Evolutionary conservation across 2,113 vertebrate genomes (phyloP).

Genomic region (Benitochromis conjunctus): DNA sequence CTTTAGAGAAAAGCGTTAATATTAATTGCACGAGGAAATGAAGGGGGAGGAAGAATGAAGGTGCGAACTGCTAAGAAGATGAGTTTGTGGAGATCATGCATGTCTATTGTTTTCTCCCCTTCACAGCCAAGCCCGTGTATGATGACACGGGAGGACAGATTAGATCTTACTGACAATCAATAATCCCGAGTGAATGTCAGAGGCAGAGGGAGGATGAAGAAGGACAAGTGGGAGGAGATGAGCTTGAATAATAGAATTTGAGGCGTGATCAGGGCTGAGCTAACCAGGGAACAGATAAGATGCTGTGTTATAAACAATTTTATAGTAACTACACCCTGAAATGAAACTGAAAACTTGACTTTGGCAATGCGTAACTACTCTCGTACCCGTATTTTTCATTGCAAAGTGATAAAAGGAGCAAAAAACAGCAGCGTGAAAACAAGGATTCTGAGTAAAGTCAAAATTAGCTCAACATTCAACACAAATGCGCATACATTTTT

Average conservation of each 20-base stretch:
- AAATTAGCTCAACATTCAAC: not conserved
- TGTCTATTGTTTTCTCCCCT: not conserved
- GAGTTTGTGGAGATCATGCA: not conserved
- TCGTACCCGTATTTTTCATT: not conserved
- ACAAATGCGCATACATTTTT: not conserved
- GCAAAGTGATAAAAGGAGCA: not conserved
- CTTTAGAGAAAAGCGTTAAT: not conserved
- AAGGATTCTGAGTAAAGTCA: not conserved
- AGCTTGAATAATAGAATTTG: conserved; percentile 8
- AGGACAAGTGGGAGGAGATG: not conserved
- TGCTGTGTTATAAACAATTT: not conserved
- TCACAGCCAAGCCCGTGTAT: conserved; percentile 12
- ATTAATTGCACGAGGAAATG: conserved; percentile 4
- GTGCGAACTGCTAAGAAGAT: not conserved
- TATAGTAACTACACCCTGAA: not conserved
- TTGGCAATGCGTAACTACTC: not conserved
- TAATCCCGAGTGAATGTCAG: conserved; percentile 43
- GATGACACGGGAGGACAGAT: conserved; percentile 45
- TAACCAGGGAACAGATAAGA: not conserved
- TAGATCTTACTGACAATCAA: conserved; percentile 49
- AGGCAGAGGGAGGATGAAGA: not conserved
- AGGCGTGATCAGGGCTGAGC: not conserved
- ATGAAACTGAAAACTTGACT: not conserved
- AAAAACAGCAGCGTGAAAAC: not conserved
- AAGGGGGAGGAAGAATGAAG: not conserved